phyloP scores from a whole-genome alignment of 2,888 invertebrate genomes.

The Cyaniris semiargus region DNA sequence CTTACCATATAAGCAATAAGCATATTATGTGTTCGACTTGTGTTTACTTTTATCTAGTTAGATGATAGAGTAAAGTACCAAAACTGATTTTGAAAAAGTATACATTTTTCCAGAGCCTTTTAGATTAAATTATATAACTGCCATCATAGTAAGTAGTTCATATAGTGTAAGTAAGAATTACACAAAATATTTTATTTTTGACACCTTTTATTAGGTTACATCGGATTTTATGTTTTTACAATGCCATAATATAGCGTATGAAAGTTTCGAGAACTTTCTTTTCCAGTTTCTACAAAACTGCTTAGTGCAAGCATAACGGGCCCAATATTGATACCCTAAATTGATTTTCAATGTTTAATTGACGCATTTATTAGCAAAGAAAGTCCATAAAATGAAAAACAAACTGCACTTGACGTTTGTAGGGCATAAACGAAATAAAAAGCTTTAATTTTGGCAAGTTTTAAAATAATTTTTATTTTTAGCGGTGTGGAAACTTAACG shows the following conservation, averaged over 20 bases:
- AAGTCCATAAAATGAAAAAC: constrained; percentile 20
- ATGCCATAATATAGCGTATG: background rate
- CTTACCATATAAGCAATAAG: too few relatives aligned
- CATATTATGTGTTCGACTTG: too few relatives aligned
- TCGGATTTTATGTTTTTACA: background rate
- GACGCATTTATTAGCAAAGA: constrained; percentile 12
- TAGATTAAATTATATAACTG: too few relatives aligned
- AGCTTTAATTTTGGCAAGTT: background rate
- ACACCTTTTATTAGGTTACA: background rate
- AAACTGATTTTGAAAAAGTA: too few relatives aligned
- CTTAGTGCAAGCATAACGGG: constrained; percentile 2
- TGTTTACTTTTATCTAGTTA: too few relatives aligned
- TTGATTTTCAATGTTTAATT: constrained; percentile 8
- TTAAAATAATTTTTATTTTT: constrained; percentile 2
- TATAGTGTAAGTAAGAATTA: too few relatives aligned
- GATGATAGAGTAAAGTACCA: too few relatives aligned
- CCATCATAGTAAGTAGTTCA: too few relatives aligned
- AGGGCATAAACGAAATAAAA: background rate
- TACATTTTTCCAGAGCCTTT: too few relatives aligned
- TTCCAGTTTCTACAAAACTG: constrained; percentile 1
- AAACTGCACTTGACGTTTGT: background rate
- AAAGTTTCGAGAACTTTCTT: background rate
- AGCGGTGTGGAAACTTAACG: constrained; percentile 12
- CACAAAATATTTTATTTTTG: background rate
- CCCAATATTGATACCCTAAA: background rate